phyloP scores from a whole-genome alignment of 2,113 vertebrate species.

The Oreochromis spilurus region DNA sequence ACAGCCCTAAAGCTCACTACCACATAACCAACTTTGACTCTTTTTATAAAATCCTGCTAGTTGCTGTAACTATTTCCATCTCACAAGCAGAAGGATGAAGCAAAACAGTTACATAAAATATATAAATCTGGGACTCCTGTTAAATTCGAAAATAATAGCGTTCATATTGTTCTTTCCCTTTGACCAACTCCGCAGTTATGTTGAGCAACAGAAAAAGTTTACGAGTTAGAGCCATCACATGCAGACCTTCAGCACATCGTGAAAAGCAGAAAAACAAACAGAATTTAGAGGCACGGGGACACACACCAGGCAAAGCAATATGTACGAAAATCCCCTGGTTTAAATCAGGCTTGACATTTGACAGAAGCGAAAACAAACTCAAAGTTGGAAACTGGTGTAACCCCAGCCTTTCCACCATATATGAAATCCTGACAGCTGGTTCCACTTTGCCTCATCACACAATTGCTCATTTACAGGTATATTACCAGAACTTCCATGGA shows the following conservation, averaged over 20 bases:
- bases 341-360: not conserved
- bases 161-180: not conserved
- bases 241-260: not conserved
- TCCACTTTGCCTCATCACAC: conserved; percentile 29
- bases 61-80: not conserved
- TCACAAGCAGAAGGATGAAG: not conserved
- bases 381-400: not conserved
- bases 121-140: not conserved
- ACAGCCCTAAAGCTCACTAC: not conserved
- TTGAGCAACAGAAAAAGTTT: not conserved
- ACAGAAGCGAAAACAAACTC: conserved; percentile 14
- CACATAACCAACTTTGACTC: not conserved
- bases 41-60: not conserved
- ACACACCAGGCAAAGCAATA: not conserved
- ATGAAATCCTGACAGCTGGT: conserved; percentile 36
- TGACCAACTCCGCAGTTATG: not conserved
- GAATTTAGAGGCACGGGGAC: not conserved
- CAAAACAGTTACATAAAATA: not conserved
- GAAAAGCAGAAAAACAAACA: not conserved
- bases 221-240: not conserved
- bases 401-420: not conserved
- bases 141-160: not conserved
- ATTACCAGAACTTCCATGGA: not conserved
- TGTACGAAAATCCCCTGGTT: not conserved
- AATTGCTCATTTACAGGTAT: conserved; percentile 41